Base-by-base conservation (phyloP, 2,797 vertebrate genomes). In the Anisognathus igniventris region DNA sequence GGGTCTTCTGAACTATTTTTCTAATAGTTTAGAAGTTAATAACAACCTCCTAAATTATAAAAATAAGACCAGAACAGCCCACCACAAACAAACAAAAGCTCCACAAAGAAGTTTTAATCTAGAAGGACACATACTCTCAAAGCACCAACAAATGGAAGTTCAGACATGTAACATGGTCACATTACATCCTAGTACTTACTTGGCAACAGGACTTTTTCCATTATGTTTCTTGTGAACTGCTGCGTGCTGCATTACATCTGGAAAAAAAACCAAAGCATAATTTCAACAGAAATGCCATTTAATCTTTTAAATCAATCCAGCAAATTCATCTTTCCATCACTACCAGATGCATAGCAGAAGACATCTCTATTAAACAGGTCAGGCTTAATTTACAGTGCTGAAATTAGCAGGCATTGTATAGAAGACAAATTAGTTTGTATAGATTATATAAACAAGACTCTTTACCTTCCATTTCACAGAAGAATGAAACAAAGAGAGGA, bases 161-260 rank as follows among this genome's bases (percentile, higher is more conserved):
- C 79, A 72, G 65, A 78, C 92, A 81, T 1, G 21, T 3, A 44
- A 30, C 25, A 45, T 3, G 5, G 54, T 33, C 47, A 90, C 24
- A 48, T 48, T 62, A 79, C 27, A 82, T 39, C 25, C 33, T 33
- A 94, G 76, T 76, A 98, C 98, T 77, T 98, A 98, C 98, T 97
- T 98, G 94, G 96, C 87, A 92, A 96, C 62, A 56, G 97, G 97
- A 94, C 94, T 95, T 91, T 98, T 98, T 73, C 97, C 98, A 18
- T 96, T 87, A 75, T 97, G 97, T 66, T 98, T 98, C 97, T 98
- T 98, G 93, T 98, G 97, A 90, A 97, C 92, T n/a, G 94, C 15
- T 72, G 97, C 66, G 42, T 97, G 98, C 84, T 98, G 98, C 83
- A 98, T 86, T 81, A 97, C 90, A 93, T 98, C 98, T 98, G 95